Evolutionary conservation across 2,113 vertebrate genomes (phyloP), one percentile per base, ranked within the genome.

Genomic region (Choloepus hoffmanni): DNA sequence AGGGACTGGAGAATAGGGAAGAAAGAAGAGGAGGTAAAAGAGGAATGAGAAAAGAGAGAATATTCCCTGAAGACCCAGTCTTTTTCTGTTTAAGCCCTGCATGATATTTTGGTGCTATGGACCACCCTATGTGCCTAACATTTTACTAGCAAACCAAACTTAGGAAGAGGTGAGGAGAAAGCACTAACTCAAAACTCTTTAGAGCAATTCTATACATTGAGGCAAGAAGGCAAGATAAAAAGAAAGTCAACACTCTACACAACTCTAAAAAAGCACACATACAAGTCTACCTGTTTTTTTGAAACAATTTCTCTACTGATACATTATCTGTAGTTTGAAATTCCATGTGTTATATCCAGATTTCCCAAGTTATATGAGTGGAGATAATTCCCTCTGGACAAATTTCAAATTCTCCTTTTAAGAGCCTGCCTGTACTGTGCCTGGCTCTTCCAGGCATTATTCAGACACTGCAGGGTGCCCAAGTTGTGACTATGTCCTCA

Each of bases 381-480:
- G 43, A 86, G 76, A 48, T 81, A 30, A 45, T 77, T 92, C 30
- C 50, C 23, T 28, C 13, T 77, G n/a, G 36, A 84, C 90, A 67
- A 65, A 67, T 8, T 36, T 65, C 10, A 79, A n/a, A 45, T n/a
- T 92, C 8, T 90, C 76, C 85, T 89, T 89, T n/a, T 58, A 96
- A 72, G 84, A 95, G 53, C 15, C 45, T 55, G 6, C 58, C 40
- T 86, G 10, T 33, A 23, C 36, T 77, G 15, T 83, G 3, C 92
- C 86, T 93, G 60, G 50, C 48, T 93, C 26, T 18, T n/a, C 4
- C 21, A 11, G 15, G 33, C 36, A 60, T 83, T 89, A 21, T 65
- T 63, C 21, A 11, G 40, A 53, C 79, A n/a, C 50, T 28, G 28
- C 2, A 1, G 24, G 10, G 7, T 18, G 4, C n/a, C 65, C 79